Conservation (phyloP, 2,888 invertebrate species). For the Hanleya hanleyi region DNA sequence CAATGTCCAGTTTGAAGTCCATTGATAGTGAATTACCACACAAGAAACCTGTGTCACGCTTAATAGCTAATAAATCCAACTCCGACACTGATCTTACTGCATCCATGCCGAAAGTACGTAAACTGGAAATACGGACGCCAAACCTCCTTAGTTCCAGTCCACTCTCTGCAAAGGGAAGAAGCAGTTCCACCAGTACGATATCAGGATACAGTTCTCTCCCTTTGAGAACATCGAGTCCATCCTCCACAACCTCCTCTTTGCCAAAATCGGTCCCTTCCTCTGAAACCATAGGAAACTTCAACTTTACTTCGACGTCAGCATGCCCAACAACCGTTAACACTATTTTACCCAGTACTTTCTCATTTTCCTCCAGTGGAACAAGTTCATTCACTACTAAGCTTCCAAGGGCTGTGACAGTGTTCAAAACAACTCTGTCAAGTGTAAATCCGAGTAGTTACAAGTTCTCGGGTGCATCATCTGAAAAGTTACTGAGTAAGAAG, state of each 20-base stretch:
- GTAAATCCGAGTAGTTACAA: neutral
- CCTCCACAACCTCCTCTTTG: neutral
- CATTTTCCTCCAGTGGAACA: neutral
- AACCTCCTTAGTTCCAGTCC: neutral
- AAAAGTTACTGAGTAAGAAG: too few relatives aligned
- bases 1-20: neutral
- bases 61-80: neutral
- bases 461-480: too few relatives aligned
- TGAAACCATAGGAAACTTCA: neutral
- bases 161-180: neutral
- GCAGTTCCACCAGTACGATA: neutral
- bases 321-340: too few relatives aligned
- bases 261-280: neutral
- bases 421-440: constrained; percentile 2
- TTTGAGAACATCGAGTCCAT: neutral
- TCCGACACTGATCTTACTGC: constrained; percentile 20
- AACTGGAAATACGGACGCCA: constrained; percentile 60
- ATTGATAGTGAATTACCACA: neutral
- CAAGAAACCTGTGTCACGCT: neutral
- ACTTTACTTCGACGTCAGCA: neutral
- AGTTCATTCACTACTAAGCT: neutral
- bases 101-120: constrained; percentile 58
- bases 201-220: neutral
- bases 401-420: neutral
- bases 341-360: neutral